A percentile compares a stretch with the other conserved stretches of the same genome.
Evolutionary conservation across 2,797 vertebrate species (phyloP).

Genomic region (Pelochelys cantorii): DNA sequence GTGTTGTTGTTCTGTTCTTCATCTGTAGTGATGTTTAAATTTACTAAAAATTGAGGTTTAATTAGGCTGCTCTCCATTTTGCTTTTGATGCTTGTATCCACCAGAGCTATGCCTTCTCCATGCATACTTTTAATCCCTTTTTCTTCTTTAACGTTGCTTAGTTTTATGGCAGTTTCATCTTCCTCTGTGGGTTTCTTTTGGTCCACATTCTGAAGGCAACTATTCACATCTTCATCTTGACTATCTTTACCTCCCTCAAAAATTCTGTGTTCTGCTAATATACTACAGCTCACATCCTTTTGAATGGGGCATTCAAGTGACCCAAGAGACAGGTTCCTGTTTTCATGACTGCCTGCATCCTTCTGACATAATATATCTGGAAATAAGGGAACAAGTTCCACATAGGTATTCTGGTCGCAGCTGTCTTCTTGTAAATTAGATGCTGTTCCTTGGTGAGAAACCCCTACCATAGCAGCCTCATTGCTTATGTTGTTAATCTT

Average conservation of each 20-base stretch:
- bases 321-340: background rate
- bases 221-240: background rate
- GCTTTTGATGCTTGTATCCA: background rate
- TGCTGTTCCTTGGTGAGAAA: background rate
- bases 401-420: background rate
- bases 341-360: background rate
- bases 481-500: background rate
- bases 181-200: background rate
- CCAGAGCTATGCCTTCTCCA: fast-evolving
- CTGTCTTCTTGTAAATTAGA: background rate
- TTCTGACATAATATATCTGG: background rate
- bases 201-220: background rate
- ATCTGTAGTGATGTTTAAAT: background rate
- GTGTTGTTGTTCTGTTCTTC: background rate
- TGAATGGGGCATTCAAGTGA: background rate
- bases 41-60: background rate
- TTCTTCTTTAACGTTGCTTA: background rate
- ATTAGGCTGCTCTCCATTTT: background rate
- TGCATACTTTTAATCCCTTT: background rate
- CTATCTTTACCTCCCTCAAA: background rate
- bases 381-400: background rate
- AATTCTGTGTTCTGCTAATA: background rate
- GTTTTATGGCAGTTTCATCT: background rate
- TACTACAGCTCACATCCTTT: background rate
- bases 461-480: fast-evolving